Conservation (phyloP, 92 coral and sea anemone species). For the Palythoa heliodiscus region DNA sequence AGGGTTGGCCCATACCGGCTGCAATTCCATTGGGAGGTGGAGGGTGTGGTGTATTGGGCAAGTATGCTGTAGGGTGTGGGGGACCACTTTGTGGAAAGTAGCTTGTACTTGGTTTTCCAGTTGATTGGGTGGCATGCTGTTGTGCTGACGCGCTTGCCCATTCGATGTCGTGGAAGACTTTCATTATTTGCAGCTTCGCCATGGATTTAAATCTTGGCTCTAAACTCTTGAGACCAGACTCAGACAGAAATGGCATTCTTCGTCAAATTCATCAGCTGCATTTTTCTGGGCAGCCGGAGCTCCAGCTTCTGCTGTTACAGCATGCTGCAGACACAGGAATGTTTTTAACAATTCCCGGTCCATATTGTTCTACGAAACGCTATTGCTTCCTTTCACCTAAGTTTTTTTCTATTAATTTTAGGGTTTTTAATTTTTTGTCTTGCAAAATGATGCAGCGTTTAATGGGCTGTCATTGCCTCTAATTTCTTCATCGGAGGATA, state of each 20-base stretch:
- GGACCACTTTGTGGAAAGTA: constrained; percentile 11
- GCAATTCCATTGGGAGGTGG: background rate
- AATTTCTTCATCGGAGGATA: background rate
- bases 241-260: constrained; percentile 22
- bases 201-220: constrained; percentile 19
- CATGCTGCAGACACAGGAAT: background rate
- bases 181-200: constrained; percentile 43
- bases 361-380: background rate
- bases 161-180: constrained; percentile 31
- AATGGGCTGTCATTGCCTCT: too few species aligned
- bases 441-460: background rate
- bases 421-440: background rate
- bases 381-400: constrained; percentile 6
- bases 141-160: constrained; percentile 21
- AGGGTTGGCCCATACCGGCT: background rate
- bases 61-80: constrained; percentile 9
- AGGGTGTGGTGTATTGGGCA: constrained; percentile 6
- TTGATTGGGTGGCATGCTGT: constrained; percentile 8
- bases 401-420: constrained; percentile 1
- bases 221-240: constrained; percentile 36
- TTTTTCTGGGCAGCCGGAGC: constrained; percentile 13
- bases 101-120: constrained; percentile 12
- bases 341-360: constrained; percentile 15
- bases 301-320: constrained; percentile 10
- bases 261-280: background rate